A percentile compares a stretch with the other conserved stretches of the same genome.
phyloP scores from a whole-genome alignment of 1,140 invertebrate genomes.

The Sycophila sp. region DNA sequence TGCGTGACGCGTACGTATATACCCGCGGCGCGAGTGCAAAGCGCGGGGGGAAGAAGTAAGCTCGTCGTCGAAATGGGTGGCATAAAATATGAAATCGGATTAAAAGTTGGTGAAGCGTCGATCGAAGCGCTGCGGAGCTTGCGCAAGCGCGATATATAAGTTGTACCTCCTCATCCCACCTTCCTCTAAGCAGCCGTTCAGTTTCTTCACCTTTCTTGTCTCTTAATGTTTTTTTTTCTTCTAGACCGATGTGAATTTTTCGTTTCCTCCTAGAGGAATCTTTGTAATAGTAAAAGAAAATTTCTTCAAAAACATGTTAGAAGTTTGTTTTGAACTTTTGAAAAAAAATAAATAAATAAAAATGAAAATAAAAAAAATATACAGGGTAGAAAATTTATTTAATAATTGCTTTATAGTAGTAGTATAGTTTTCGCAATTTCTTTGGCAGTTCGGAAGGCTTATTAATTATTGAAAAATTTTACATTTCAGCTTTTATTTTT shows the following conservation, averaged over 20 bases:
- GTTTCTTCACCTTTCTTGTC: conserved; percentile 30
- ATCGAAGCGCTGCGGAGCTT: conserved; percentile 26
- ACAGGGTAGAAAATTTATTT: too few relatives aligned
- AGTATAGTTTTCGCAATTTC: too few relatives aligned
- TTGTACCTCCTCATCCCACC: too few relatives aligned
- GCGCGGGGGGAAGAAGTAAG: background rate
- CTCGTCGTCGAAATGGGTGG: conserved; percentile 22
- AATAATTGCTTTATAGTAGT: background rate
- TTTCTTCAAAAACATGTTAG: too few relatives aligned
- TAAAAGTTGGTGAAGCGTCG: conserved; percentile 48
- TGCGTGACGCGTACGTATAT: background rate
- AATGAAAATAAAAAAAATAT: background rate
- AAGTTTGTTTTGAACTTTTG: too few relatives aligned
- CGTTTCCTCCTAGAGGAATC: too few relatives aligned
- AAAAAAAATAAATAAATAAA: too few relatives aligned
- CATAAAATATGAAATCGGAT: conserved; percentile 51
- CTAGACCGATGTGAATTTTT: conserved; percentile 29
- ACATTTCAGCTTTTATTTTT: too few relatives aligned
- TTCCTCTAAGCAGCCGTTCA: conserved; percentile 16
- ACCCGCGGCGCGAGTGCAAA: background rate
- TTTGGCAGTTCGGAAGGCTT: too few relatives aligned
- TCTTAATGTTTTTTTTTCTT: conserved; percentile 34
- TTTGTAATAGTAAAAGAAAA: too few relatives aligned
- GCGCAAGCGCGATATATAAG: too few relatives aligned
- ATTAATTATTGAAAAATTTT: too few relatives aligned